Percentiles rank a stretch among this genome's conserved stretches.
phyloP scores from a whole-genome alignment of 2,113 vertebrate species.

The Dissostichus mawsoni region DNA sequence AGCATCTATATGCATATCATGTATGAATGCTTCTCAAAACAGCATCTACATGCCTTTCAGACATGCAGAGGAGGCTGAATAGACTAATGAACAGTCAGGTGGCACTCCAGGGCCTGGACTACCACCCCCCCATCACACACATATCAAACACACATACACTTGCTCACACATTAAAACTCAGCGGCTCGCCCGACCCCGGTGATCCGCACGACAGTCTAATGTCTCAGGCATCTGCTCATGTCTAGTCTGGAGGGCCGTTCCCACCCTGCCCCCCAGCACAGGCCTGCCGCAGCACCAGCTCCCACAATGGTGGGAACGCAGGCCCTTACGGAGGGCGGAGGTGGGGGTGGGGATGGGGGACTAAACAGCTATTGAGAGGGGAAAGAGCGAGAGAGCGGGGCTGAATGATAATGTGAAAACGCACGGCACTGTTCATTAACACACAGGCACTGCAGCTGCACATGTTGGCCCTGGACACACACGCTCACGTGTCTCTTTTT shows the following conservation, averaged over 20 bases:
- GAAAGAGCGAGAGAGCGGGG: slow-evolving; percentile 61
- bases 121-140: slow-evolving; percentile 54
- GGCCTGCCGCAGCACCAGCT: slow-evolving; percentile 74
- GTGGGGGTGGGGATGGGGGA: slow-evolving; percentile 29
- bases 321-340: slow-evolving; percentile 63
- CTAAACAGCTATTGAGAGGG: slow-evolving; percentile 74
- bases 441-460: slow-evolving; percentile 80
- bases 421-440: slow-evolving; percentile 81
- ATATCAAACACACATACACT: slow-evolving; percentile 77
- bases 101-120: slow-evolving; percentile 70
- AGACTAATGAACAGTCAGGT: slow-evolving; percentile 84
- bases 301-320: slow-evolving; percentile 83
- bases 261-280: slow-evolving; percentile 82
- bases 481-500: slow-evolving; percentile 64
- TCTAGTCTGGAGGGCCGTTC: slow-evolving; percentile 83
- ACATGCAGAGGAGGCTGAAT: slow-evolving; percentile 78
- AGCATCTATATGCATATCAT: slow-evolving; percentile 39
- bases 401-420: slow-evolving; percentile 84
- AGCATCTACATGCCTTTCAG: slow-evolving; percentile 77
- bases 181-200: slow-evolving; percentile 74
- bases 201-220: slow-evolving; percentile 82
- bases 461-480: slow-evolving; percentile 75
- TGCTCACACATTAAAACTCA: slow-evolving; percentile 78
- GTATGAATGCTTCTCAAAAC: slow-evolving; percentile 58
- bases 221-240: slow-evolving; percentile 85